Conservation (phyloP, 2,888 invertebrate species). For the Alentia gelatinosa region DNA sequence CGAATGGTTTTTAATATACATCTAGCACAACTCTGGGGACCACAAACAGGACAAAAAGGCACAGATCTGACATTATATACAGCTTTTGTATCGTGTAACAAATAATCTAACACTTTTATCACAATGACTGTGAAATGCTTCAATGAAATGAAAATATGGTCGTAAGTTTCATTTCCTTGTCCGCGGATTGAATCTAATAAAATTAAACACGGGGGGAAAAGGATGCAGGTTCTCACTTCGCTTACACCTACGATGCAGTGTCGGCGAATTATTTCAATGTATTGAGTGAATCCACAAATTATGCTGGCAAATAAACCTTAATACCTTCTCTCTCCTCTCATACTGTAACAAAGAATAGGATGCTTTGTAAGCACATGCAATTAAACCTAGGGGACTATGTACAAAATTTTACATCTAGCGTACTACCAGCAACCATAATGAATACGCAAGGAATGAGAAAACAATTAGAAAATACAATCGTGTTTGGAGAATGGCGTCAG, state of each 20-base stretch:
- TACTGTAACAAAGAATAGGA: background rate
- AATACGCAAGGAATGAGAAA: background rate
- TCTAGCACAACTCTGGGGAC: background rate
- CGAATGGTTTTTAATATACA: background rate
- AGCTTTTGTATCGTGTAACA: background rate
- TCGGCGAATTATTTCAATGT: background rate
- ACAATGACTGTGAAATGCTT: constrained; percentile 14
- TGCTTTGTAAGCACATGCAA: constrained; percentile 31
- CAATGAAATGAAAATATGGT: background rate
- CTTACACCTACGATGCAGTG: background rate
- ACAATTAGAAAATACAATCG: background rate
- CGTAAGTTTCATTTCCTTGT: background rate
- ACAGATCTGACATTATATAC: constrained; percentile 15
- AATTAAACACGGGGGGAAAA: background rate
- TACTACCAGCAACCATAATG: background rate
- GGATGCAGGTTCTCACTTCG: background rate
- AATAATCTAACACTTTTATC: constrained; percentile 2
- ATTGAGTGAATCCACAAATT: background rate
- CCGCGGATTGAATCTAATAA: background rate
- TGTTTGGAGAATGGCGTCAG: background rate
- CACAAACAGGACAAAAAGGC: constrained; percentile 26
- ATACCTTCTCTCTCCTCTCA: background rate
- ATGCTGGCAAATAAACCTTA: background rate
- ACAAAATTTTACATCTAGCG: constrained; percentile 19
- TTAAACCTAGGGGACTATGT: constrained; percentile 37